These are phyloP conservation scores for Perodicticus potto DNA, from an alignment of 2,797 vertebrate genomes.

Conservation along the genomic window DNA sequence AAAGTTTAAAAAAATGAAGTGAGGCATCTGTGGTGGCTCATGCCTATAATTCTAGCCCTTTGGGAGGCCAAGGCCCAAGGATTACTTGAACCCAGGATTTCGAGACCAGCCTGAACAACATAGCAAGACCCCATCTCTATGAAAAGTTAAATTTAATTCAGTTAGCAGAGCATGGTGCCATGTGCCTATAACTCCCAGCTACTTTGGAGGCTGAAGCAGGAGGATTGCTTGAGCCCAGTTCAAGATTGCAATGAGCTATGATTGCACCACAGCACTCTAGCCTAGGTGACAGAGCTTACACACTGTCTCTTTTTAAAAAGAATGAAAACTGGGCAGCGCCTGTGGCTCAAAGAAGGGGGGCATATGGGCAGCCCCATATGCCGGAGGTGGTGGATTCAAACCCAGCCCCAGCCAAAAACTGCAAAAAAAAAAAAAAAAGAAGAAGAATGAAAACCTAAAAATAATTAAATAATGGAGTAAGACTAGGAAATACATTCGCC, in stretches of 20 bases:
- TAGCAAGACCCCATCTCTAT: neutral
- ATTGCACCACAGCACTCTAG: neutral
- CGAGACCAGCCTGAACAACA: neutral
- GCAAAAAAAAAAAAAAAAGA: too few species aligned
- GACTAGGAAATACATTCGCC: conserved; percentile 32
- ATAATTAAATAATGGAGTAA: neutral
- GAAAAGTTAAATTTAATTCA: neutral
- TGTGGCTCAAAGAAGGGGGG: too few species aligned
- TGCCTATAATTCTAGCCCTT: neutral
- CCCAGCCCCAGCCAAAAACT: too few species aligned
- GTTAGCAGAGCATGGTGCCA: neutral
- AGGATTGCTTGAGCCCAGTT: neutral
- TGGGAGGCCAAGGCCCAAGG: neutral
- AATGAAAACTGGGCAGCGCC: too few species aligned
- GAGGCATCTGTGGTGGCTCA: neutral
- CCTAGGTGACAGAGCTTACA: neutral
- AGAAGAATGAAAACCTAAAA: neutral
- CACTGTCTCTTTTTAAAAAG: neutral
- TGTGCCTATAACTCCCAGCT: neutral
- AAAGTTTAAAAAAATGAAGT: neutral
- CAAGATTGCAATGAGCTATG: neutral
- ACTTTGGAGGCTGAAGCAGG: neutral
- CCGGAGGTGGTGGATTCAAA: too few species aligned
- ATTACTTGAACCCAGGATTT: neutral
- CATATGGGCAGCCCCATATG: too few species aligned